Base-by-base conservation (phyloP, 2,888 invertebrate genomes). In the Machimus rusticus region DNA sequence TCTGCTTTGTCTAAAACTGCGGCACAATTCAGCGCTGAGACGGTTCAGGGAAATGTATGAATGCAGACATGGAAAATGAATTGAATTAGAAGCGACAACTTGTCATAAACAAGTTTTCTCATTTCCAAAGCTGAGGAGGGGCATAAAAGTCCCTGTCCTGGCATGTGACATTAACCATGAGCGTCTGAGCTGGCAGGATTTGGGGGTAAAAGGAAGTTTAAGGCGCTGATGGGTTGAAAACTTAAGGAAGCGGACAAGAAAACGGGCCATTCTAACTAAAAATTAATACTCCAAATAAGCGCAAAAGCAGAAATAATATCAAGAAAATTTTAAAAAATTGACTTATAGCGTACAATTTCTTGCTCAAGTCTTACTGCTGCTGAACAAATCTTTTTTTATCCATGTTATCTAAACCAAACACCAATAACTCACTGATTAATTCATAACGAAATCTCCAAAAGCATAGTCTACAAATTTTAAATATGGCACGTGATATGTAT, bases 21-120 rank as follows among this genome's bases (percentile, higher is more conserved):
- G 43, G 39, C 31, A 74, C 43, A 19, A 85, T 84, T 51, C 84
- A 19, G 31, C 14, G 57, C 51, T 74, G 74, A 85, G 19, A 39
- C n/a, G 12, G 51, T 3, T 74, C 46, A n/a, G 14, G 51, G 46
- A 39, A 82, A 74, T 66, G 74, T 74, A 77, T 28, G 57, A 86
- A 77, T 77, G 37, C 55, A 77, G 57, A 39, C 57, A 57, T 86
- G 57, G 57, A 86, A 78, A 78, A 77, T 28, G 77, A 86, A 86
- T 86, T 86, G 78, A 86, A 86, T 86, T 78, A 86, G 77, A 86
- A 86, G 86, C 86, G 86, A 86, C 86, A 78, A 86, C 57, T 86
- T 86, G 86, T 86, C 86, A 86, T 86, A 86, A 86, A 86, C 86
- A 86, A 86, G 78, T 78, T 86, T 86, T 78, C 78, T 86, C 86